Percentiles rank a stretch among this genome's conserved stretches.
Conservation (phyloP, 1,140 invertebrate genomes). For the Amyelois transitella region DNA sequence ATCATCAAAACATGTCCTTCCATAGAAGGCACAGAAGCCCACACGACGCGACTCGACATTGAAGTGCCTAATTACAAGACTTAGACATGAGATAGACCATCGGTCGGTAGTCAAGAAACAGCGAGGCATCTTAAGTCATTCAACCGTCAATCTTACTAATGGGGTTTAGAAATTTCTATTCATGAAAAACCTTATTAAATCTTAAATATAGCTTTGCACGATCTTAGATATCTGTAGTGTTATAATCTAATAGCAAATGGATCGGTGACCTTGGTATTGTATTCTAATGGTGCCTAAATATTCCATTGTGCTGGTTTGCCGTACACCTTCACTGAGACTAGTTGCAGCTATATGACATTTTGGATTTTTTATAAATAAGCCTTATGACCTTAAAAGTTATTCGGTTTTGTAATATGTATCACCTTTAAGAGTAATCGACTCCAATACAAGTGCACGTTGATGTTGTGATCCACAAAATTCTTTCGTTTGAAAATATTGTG, state of each 20-base stretch:
- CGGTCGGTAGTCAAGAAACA: constrained; percentile 8
- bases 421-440: neutral
- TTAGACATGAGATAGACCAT: constrained; percentile 4
- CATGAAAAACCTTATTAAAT: neutral
- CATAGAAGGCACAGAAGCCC: constrained; percentile 13
- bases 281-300: constrained; percentile 52
- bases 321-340: constrained; percentile 1
- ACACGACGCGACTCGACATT: constrained; percentile 33
- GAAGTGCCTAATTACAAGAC: constrained; percentile 39
- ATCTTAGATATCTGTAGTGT: neutral
- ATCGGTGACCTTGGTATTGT: constrained; percentile 49
- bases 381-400: neutral
- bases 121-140: constrained; percentile 19
- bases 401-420: neutral
- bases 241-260: constrained; percentile 12
- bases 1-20: constrained; percentile 10
- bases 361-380: neutral
- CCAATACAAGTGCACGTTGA: neutral
- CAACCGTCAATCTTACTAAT: constrained; percentile 33
- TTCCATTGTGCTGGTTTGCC: constrained; percentile 34
- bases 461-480: no score
- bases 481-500: neutral
- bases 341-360: constrained; percentile 3
- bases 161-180: neutral
- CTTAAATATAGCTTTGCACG: neutral